Evolutionary conservation across 2,888 invertebrate species (phyloP).

Genomic region (Scelioninae gen. 1): DNA sequence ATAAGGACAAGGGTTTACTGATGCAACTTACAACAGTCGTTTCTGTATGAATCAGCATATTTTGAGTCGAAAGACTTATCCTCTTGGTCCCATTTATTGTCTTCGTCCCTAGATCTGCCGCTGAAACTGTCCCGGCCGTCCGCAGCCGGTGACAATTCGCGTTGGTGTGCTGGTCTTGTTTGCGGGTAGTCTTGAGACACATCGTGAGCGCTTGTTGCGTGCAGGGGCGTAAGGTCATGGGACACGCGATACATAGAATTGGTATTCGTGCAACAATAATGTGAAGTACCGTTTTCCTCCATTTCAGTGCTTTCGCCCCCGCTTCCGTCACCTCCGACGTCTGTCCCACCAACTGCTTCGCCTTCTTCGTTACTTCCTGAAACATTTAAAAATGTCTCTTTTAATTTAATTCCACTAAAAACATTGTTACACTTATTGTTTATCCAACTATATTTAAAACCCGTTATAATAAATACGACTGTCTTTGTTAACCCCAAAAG

Average conservation of each 20-base stretch:
- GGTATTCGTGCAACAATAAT: slow-evolving; percentile 65
- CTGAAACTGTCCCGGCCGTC: slow-evolving; percentile 54
- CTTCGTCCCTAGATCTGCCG: slow-evolving; percentile 74
- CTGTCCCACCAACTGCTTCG: slow-evolving; percentile 85
- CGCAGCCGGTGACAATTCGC: slow-evolving; percentile 46
- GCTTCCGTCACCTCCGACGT: slow-evolving; percentile 85
- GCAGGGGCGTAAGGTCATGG: slow-evolving; percentile 74
- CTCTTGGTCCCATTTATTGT: slow-evolving; percentile 77
- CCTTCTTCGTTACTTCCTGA: slow-evolving; percentile 86
- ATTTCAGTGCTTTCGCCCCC: slow-evolving; percentile 85
- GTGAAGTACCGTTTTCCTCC: slow-evolving; percentile 79
- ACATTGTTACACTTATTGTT: no score
- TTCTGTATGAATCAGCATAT: slow-evolving; percentile 71
- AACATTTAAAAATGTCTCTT: slow-evolving; percentile 26
- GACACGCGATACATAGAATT: slow-evolving; percentile 74
- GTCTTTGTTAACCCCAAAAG: no score
- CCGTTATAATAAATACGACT: no score
- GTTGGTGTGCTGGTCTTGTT: slow-evolving; percentile 70
- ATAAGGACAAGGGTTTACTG: background rate
- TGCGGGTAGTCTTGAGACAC: slow-evolving; percentile 75
- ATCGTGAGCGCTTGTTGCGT: slow-evolving; percentile 73
- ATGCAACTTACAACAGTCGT: slow-evolving; percentile 75
- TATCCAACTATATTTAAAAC: no score
- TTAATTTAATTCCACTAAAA: background rate
- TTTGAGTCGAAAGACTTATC: slow-evolving; percentile 72